Percentiles rank a stretch among this genome's conserved stretches.
These are phyloP conservation scores for Psittacula echo DNA, from an alignment of 2,797 vertebrate genomes.

Conservation along the genomic window DNA sequence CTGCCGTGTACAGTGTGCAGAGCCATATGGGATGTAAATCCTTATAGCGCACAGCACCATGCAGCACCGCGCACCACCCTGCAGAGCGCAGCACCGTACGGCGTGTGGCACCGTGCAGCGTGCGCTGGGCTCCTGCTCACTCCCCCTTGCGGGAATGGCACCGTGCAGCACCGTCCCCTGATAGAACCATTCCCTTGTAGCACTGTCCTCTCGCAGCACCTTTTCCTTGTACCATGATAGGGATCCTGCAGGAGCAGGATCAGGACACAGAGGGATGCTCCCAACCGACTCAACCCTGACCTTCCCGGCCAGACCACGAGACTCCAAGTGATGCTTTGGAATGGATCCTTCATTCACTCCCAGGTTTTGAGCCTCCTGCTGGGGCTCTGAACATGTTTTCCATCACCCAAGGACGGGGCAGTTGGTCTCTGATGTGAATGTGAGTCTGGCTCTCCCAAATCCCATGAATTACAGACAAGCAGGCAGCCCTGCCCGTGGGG, in stretches of 20 bases:
- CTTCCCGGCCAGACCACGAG: rapidly evolving
- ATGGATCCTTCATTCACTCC: not conserved
- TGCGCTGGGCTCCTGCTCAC: not conserved
- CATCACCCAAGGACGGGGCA: rapidly evolving
- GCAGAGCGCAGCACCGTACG: not conserved
- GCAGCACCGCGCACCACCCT: not conserved
- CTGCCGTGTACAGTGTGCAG: not conserved
- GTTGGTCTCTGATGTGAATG: rapidly evolving
- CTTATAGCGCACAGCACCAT: rapidly evolving
- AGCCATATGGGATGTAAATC: rapidly evolving
- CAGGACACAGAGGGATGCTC: rapidly evolving
- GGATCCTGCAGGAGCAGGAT: not conserved
- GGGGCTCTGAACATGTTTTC: rapidly evolving
- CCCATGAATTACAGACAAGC: rapidly evolving
- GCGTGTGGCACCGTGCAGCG: rapidly evolving
- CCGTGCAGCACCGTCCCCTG: not conserved
- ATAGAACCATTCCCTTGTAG: not conserved
- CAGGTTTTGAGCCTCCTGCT: not conserved
- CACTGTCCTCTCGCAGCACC: too few relatives aligned
- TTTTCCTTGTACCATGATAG: not conserved
- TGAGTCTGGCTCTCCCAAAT: rapidly evolving
- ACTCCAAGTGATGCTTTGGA: not conserved
- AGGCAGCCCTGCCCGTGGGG: rapidly evolving
- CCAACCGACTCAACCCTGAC: rapidly evolving
- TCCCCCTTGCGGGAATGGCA: not conserved